These are phyloP conservation scores for Chromis chromis DNA, from an alignment of 2,797 vertebrate species.

Conservation along the genomic window DNA sequence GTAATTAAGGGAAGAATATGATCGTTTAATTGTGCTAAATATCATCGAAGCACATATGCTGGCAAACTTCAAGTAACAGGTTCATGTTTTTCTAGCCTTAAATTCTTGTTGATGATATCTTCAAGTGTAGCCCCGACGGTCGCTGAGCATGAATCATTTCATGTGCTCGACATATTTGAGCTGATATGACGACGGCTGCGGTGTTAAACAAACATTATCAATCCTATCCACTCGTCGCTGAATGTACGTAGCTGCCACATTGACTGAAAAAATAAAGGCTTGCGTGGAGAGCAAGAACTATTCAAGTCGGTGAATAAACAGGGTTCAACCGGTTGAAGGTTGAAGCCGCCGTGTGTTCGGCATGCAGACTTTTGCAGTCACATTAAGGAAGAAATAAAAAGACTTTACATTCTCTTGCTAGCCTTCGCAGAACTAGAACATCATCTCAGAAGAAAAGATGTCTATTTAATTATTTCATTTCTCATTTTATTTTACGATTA, in stretches of 20 bases:
- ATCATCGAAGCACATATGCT: conserved; percentile 9
- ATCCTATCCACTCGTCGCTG: conserved; percentile 9
- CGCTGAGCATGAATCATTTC: conserved; percentile 3
- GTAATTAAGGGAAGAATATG: conserved; percentile 23
- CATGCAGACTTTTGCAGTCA: background rate
- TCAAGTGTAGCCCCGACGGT: conserved; percentile 9
- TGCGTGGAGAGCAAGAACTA: background rate
- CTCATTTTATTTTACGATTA: background rate
- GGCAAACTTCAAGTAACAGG: conserved; percentile 3
- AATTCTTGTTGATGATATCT: conserved; percentile 10
- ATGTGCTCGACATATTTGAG: background rate
- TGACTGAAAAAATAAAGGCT: background rate
- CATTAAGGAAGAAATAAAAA: background rate
- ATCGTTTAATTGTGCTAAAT: conserved; percentile 27
- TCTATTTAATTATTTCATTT: background rate
- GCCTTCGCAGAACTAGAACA: background rate
- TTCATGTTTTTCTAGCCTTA: conserved; percentile 7
- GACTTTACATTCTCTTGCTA: too few relatives aligned
- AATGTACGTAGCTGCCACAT: conserved; percentile 1
- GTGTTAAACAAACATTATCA: conserved; percentile 8
- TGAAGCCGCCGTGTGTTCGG: conserved; percentile 4
- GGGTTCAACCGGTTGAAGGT: background rate
- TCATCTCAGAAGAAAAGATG: background rate
- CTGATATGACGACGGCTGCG: conserved; percentile 9
- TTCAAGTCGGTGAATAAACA: conserved; percentile 16